Percentiles rank a stretch among this genome's conserved stretches.
Conservation (phyloP, 2,797 vertebrate genomes). For the Eurystomus glaucurus region DNA sequence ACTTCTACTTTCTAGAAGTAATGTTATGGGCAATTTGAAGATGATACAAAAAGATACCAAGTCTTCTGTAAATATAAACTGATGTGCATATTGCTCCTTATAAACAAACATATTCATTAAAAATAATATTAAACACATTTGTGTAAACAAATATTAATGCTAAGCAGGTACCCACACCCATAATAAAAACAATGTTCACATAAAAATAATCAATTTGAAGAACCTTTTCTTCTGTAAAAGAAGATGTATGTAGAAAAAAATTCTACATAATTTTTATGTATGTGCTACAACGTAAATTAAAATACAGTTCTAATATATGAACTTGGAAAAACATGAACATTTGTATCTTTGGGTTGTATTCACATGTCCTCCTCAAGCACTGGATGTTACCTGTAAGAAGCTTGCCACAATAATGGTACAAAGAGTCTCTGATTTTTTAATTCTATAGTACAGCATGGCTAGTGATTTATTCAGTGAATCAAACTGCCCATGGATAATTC, state of each 20-base stretch:
- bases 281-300: background rate
- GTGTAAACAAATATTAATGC: constrained; percentile 18
- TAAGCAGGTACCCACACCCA: background rate
- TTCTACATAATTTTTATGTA: background rate
- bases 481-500: constrained; percentile 60
- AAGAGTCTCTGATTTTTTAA: constrained; percentile 41
- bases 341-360: background rate
- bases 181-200: background rate
- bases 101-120: constrained; percentile 36
- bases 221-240: background rate
- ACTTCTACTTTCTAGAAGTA: background rate
- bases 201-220: background rate
- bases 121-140: constrained; percentile 65
- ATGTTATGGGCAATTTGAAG: constrained; percentile 29
- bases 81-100: background rate
- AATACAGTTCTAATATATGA: background rate
- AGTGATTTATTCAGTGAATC: constrained; percentile 63
- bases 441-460: background rate
- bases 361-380: background rate
- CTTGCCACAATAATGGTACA: background rate
- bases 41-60: background rate
- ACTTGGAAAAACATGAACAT: background rate
- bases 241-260: no score
- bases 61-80: constrained; percentile 48
- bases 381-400: background rate